Conservation (phyloP, 2,888 invertebrate species). For the Aleiodes leptofemur region DNA sequence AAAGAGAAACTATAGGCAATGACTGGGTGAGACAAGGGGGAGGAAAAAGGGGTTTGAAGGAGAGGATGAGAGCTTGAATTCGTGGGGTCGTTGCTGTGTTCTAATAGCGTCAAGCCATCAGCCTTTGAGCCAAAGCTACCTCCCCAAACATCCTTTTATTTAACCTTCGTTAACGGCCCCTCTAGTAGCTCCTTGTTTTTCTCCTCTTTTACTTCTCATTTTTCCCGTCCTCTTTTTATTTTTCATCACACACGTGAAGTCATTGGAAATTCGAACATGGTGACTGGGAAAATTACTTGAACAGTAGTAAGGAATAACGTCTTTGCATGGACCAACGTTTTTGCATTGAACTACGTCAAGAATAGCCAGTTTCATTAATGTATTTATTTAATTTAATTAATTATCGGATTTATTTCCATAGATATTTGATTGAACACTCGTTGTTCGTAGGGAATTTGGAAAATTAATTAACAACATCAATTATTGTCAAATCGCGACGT, state of each 20-base stretch:
- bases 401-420: too few relatives aligned
- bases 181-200: slow-evolving; percentile 4
- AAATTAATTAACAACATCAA: too few relatives aligned
- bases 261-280: too few relatives aligned
- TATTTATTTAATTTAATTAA: too few relatives aligned
- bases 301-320: too few relatives aligned
- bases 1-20: slow-evolving; percentile 35
- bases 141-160: slow-evolving; percentile 67
- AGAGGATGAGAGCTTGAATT: slow-evolving; percentile 16
- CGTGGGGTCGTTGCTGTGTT: slow-evolving; percentile 38
- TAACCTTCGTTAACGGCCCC: slow-evolving; percentile 56
- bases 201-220: slow-evolving; percentile 2
- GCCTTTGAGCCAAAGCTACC: slow-evolving; percentile 65
- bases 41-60: background rate
- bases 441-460: too few relatives aligned
- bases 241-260: background rate
- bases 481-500: too few relatives aligned
- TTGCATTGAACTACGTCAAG: too few relatives aligned
- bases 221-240: slow-evolving; percentile 27
- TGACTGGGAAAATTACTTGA: too few relatives aligned
- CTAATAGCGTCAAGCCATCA: slow-evolving; percentile 67
- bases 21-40: background rate
- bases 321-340: too few relatives aligned
- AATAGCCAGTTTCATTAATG: too few relatives aligned
- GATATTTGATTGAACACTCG: too few relatives aligned